phyloP scores from a whole-genome alignment of 2,797 vertebrate species.

The Notolabrus celidotus region DNA sequence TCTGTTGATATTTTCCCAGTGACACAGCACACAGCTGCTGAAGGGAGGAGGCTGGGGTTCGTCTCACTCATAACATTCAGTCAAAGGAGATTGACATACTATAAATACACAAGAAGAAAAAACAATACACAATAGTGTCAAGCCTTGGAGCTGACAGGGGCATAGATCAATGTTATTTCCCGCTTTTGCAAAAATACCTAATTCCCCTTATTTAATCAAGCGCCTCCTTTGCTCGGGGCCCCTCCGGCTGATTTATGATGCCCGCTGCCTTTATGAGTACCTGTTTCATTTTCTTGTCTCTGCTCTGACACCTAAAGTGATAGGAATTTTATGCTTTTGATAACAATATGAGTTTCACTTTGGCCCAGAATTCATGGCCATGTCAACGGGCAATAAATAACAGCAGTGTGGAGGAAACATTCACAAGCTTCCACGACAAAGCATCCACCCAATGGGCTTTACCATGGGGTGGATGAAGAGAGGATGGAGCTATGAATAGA shows the following conservation, averaged over 20 bases:
- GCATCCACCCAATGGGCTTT: slow-evolving; percentile 65
- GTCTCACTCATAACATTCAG: slow-evolving; percentile 54
- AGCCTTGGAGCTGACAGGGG: slow-evolving; percentile 69
- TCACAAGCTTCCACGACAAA: slow-evolving; percentile 60
- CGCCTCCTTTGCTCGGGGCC: slow-evolving; percentile 52
- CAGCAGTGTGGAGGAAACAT: slow-evolving; percentile 43
- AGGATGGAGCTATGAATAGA: slow-evolving; percentile 42
- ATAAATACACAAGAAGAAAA: slow-evolving; percentile 67
- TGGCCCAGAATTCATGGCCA: slow-evolving; percentile 78
- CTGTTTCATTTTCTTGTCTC: slow-evolving; percentile 85
- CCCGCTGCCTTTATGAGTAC: slow-evolving; percentile 84
- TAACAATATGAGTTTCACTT: slow-evolving; percentile 87
- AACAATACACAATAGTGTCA: slow-evolving; percentile 75
- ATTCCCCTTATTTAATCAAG: slow-evolving; percentile 86
- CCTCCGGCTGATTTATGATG: slow-evolving; percentile 76
- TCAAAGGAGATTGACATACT: slow-evolving; percentile 66
- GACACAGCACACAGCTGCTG: slow-evolving; percentile 9
- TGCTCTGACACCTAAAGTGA: slow-evolving; percentile 87
- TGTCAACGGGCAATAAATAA: slow-evolving; percentile 83
- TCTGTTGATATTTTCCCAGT: slow-evolving; percentile 32
- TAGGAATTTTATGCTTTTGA: slow-evolving; percentile 88
- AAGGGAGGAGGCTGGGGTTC: slow-evolving; percentile 24
- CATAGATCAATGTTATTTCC: slow-evolving; percentile 85
- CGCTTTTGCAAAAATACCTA: slow-evolving; percentile 84
- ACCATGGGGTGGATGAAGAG: slow-evolving; percentile 35